Percentiles rank a stretch among this genome's conserved stretches.
Evolutionary conservation across 2,797 vertebrate genomes (phyloP).

Genomic region (Spheniscus humboldti): DNA sequence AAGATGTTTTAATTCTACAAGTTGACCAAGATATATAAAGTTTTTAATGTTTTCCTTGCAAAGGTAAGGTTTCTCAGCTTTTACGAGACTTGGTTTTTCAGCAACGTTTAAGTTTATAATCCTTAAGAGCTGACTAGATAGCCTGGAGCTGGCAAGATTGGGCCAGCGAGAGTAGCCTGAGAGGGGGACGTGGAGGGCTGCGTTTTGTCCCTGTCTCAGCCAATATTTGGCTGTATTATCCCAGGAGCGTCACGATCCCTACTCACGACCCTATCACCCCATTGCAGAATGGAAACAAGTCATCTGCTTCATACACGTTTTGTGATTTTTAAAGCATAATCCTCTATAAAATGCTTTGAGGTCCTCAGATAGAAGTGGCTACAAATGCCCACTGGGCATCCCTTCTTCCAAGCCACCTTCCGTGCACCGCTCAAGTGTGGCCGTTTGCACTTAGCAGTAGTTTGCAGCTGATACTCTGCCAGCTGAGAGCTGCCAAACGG

Average conservation of each 20-base stretch:
- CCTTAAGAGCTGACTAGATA: background rate
- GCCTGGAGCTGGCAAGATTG: background rate
- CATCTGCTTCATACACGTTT: background rate
- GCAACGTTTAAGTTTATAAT: background rate
- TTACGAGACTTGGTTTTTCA: background rate
- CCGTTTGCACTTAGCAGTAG: background rate
- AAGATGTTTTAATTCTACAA: background rate
- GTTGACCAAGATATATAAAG: too few species aligned
- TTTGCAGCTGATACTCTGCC: background rate
- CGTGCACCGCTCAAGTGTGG: background rate
- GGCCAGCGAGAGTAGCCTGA: background rate
- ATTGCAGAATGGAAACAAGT: background rate
- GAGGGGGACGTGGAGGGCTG: background rate
- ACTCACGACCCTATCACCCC: background rate
- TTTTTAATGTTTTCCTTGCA: background rate
- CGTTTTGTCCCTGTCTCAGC: background rate
- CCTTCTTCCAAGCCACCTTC: background rate
- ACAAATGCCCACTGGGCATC: background rate
- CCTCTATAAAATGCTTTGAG: background rate
- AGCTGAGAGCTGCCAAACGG: background rate
- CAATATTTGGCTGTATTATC: background rate
- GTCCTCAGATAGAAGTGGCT: background rate
- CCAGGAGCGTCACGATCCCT: rapidly evolving
- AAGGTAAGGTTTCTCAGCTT: background rate
- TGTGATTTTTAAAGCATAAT: background rate